Percentiles rank a stretch among this genome's conserved stretches.
Conservation (phyloP, 1,140 invertebrate species). For the Temnothorax longispinosus region DNA sequence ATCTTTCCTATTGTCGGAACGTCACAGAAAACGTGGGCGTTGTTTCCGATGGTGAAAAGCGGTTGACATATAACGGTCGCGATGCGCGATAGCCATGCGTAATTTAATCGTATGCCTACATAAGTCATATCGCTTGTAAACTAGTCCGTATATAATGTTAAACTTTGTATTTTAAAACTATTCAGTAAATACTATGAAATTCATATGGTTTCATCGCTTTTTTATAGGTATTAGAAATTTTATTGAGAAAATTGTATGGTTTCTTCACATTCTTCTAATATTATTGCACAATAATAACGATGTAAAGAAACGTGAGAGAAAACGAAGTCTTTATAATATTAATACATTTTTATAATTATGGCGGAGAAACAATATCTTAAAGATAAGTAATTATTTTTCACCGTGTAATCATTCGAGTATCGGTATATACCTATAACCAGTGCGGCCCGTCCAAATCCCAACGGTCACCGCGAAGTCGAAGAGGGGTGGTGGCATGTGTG, state of each 20-base stretch:
- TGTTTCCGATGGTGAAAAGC: slow-evolving; percentile 24
- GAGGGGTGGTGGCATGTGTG: slow-evolving; percentile 66
- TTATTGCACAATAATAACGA: background rate
- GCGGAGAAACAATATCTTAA: background rate
- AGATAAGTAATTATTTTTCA: slow-evolving; percentile 18
- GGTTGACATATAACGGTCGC: slow-evolving; percentile 49
- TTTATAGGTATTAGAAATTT: background rate
- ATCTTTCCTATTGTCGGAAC: slow-evolving; percentile 52
- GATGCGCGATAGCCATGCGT: background rate
- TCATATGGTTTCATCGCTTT: background rate
- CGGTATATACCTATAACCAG: slow-evolving; percentile 20
- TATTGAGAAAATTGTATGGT: background rate
- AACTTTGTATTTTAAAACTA: background rate
- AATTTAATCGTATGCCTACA: background rate
- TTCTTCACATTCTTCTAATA: background rate
- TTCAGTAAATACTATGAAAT: background rate
- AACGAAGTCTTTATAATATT: background rate
- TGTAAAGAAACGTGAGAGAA: background rate
- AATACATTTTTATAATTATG: background rate
- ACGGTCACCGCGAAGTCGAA: slow-evolving; percentile 70
- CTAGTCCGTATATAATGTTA: background rate
- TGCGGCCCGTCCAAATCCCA: slow-evolving; percentile 48
- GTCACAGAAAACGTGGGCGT: slow-evolving; percentile 29
- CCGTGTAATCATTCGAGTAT: background rate
- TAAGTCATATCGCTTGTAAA: slow-evolving; percentile 3